These are phyloP conservation scores for Bombus picipes DNA, from an alignment of 1,140 invertebrate genomes.

Conservation along the genomic window DNA sequence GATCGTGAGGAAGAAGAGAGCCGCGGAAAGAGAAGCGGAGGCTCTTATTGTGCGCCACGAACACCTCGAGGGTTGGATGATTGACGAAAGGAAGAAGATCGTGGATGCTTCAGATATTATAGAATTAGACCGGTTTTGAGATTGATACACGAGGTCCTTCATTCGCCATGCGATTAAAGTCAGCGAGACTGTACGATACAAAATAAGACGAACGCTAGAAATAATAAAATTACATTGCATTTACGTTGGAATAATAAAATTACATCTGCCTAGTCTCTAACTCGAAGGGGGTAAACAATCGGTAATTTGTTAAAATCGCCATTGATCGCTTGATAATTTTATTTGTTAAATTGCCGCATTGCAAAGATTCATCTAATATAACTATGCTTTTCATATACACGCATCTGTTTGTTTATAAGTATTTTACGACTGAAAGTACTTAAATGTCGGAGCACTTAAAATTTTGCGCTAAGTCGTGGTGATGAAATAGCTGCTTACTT, in stretches of 20 bases:
- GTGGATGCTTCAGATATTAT: background rate
- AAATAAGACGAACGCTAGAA: no score
- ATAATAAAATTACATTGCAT: background rate
- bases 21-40: slow-evolving; percentile 52
- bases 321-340: background rate
- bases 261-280: no score
- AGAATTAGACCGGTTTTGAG: background rate
- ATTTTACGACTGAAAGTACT: no score
- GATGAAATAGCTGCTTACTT: no score
- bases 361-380: background rate
- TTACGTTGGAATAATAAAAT: no score
- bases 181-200: no score
- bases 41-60: background rate
- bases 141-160: background rate
- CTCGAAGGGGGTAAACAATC: no score
- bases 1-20: slow-evolving; percentile 58
- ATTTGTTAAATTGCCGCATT: background rate
- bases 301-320: background rate
- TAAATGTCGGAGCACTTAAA: no score
- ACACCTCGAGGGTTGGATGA: background rate
- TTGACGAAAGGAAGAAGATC: background rate
- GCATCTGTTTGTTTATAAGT: no score
- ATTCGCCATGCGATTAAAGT: no score
- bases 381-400: no score
- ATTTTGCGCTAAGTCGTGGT: fast-evolving